Conservation (phyloP, 2,888 invertebrate species). For the Dioctria rufipes region DNA sequence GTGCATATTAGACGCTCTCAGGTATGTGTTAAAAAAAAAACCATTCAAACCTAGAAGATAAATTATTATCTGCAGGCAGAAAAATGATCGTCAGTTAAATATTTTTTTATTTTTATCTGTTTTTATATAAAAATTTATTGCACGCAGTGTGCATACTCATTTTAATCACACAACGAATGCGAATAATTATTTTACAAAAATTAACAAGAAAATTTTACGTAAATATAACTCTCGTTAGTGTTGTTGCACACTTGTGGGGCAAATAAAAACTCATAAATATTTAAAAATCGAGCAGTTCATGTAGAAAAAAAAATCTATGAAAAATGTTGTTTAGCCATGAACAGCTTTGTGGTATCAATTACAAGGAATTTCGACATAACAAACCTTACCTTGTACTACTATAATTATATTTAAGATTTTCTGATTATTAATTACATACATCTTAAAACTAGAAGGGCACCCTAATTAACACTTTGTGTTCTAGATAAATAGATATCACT, state of each 20-base stretch:
- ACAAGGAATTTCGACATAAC: constrained; percentile 29
- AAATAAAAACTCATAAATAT: constrained; percentile 31
- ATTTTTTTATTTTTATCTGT: neutral
- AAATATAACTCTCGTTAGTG: neutral
- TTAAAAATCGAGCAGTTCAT: constrained; percentile 7
- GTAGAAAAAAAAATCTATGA: neutral
- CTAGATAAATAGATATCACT: neutral
- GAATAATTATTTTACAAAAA: no score
- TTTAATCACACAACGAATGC: no score
- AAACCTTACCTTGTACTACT: neutral
- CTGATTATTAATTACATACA: neutral
- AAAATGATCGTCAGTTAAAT: neutral
- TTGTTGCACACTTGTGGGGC: neutral
- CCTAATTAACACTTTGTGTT: neutral
- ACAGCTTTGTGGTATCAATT: constrained; percentile 23
- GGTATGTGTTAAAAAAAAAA: neutral
- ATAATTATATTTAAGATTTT: constrained; percentile 13
- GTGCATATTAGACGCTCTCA: neutral
- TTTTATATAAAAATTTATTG: neutral
- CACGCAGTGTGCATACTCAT: neutral
- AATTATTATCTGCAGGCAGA: neutral
- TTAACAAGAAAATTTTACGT: neutral
- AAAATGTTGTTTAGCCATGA: constrained; percentile 35
- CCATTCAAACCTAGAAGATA: neutral
- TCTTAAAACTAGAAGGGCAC: neutral